A percentile compares a stretch with the other conserved stretches of the same genome.
Conservation (phyloP, 2,113 vertebrate genomes). For the Pan paniscus region DNA sequence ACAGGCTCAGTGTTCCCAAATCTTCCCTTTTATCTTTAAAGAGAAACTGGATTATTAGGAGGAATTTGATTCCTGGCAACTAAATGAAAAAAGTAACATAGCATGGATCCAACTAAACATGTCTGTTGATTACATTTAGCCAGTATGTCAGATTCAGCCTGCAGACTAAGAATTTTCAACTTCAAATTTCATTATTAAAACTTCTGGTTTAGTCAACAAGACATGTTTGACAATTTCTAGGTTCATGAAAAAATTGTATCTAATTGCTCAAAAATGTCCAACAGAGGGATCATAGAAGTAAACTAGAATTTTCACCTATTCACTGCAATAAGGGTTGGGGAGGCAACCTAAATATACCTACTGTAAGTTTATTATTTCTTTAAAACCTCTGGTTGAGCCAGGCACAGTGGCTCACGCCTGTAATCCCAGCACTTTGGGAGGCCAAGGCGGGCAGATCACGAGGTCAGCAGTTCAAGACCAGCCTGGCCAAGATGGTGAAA, state of each 20-base stretch:
- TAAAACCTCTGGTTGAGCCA: not conserved
- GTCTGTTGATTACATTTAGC: not conserved
- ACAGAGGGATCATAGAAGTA: not conserved
- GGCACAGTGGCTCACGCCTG: no score
- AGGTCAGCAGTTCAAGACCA: no score
- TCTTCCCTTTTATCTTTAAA: not conserved
- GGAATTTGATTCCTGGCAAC: not conserved
- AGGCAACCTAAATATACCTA: not conserved
- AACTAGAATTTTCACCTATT: not conserved
- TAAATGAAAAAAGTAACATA: not conserved
- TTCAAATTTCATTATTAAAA: not conserved
- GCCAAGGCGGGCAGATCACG: no score
- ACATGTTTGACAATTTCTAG: not conserved
- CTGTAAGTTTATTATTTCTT: not conserved
- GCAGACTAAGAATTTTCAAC: not conserved
- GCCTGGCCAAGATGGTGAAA: no score
- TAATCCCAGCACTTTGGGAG: no score
- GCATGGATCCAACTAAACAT: not conserved
- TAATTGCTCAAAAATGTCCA: constrained; percentile 9
- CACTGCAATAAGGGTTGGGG: not conserved
- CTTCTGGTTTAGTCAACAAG: not conserved
- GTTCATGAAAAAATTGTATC: not conserved
- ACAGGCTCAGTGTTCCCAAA: not conserved
- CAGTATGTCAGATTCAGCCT: not conserved
- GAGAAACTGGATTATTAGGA: not conserved